Base-by-base conservation (phyloP, 2,797 vertebrate genomes). In the Cyprinodon diabolis region DNA sequence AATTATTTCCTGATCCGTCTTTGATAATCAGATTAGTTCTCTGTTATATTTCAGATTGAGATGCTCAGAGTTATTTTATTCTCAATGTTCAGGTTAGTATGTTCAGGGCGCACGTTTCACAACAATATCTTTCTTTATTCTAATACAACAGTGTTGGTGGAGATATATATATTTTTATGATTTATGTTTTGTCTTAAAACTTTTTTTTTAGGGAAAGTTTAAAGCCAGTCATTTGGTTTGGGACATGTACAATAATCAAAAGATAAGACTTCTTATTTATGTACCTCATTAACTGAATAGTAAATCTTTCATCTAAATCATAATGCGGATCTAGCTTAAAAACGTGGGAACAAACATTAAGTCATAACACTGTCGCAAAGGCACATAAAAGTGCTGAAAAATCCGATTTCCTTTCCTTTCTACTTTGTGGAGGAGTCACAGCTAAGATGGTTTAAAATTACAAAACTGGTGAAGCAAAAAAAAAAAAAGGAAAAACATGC, bases 291-390 rank as follows among this genome's bases (percentile, higher is more conserved):
- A 9, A 60, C 6, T 60, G 30, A 37, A 35, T 60, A 19, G 17
- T 21, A 63, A 43, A 40, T 63, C 12, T 8, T 43, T 63, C 40
- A 12, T 63, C 8, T 43, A 10, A 35, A 63, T 21, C n/a, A 13
- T 65, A 65, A 40, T 14, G 62, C 62, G n/a, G 19, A 7, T 23
- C 54, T 23, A 55, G 40, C 40, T 43, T 65, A 65, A 45, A 63
- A 52, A 65, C 30, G 45, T 63, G 21, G 37, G 37, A 65, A 23
- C 37, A 63, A 63, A 45, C 62, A 65, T 45, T 65, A n/a, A 65
- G 10, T 45, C 40, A 23, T n/a, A 45, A 45, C 12, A 45, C 19
- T 4, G 11, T 43, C 4, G 37, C 11, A 43, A 63, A 43, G 60
- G 37, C 37, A 63, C 9, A n/a, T n/a, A 45, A 43, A 45, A 23